These are phyloP conservation scores for Parauchenoglanis ngamensis DNA, from an alignment of 2,797 vertebrate species.

Conservation along the genomic window DNA sequence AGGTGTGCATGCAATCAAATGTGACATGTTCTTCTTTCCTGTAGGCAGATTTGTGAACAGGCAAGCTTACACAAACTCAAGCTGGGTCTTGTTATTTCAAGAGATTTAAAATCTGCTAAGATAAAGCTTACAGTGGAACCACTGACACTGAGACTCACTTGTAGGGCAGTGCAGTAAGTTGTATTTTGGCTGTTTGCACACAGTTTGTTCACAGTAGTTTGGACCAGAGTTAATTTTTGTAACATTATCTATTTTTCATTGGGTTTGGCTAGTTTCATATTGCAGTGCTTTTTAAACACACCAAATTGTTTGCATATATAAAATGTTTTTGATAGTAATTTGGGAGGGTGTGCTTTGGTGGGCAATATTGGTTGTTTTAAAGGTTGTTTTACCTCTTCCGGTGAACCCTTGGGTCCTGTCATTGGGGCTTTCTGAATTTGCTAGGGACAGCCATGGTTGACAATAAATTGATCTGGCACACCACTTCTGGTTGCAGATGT, in stretches of 20 bases:
- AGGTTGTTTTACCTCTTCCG: background rate
- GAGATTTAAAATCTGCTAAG: background rate
- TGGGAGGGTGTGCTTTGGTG: background rate
- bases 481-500: background rate
- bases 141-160: background rate
- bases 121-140: background rate
- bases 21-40: conserved; percentile 14
- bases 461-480: background rate
- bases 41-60: conserved; percentile 48
- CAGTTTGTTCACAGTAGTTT: background rate
- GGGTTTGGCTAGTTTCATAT: background rate
- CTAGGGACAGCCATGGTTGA: background rate
- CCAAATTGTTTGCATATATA: background rate
- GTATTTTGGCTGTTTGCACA: background rate
- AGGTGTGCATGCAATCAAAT: background rate
- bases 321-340: background rate
- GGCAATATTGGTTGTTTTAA: background rate
- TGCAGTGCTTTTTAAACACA: background rate
- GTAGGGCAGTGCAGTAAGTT: background rate
- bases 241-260: background rate
- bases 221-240: too few species aligned
- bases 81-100: conserved; percentile 49
- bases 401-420: background rate
- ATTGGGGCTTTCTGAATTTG: background rate
- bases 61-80: conserved; percentile 46